Conservation (phyloP, 30 jellyfish, hydroid and myxozoan genomes). For the Aurelia coerulea region DNA sequence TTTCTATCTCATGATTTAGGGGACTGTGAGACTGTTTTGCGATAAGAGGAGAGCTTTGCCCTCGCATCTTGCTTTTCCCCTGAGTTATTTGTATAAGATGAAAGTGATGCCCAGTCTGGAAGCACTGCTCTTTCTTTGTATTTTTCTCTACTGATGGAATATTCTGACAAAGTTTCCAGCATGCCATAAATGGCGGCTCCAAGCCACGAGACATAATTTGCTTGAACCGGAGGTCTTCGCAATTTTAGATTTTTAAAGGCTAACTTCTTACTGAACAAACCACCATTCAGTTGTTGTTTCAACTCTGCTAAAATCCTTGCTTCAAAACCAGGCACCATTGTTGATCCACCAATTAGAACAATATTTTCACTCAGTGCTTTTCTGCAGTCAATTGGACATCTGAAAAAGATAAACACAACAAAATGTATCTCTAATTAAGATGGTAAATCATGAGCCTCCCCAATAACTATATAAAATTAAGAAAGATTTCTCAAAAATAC, state of each 20-base stretch:
- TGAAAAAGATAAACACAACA: not conserved
- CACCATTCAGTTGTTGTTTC: constrained; percentile 58
- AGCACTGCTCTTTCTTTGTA: constrained; percentile 62
- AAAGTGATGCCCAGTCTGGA: constrained; percentile 96
- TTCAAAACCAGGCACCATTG: constrained; percentile 92
- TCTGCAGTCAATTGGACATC: constrained; percentile 98
- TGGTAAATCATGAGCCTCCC: too few relatives aligned
- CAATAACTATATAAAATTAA: too few relatives aligned
- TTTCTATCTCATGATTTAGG: not conserved
- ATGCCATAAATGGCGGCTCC: constrained; percentile 98
- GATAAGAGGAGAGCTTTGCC: constrained; percentile 74
- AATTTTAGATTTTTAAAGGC: constrained; percentile 68
- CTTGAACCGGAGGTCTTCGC: constrained; percentile 84
- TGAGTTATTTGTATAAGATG: constrained; percentile 32
- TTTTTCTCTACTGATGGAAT: constrained; percentile 82
- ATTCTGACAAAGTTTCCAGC: constrained; percentile 84
- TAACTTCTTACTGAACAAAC: constrained; percentile 58
- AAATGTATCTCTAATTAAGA: too few relatives aligned
- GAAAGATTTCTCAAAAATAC: too few relatives aligned
- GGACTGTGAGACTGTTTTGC: constrained; percentile 68
- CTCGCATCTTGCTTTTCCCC: constrained; percentile 58
- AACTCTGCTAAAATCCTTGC: constrained; percentile 81
- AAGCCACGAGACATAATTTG: constrained; percentile 89
- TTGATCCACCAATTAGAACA: constrained; percentile 89
- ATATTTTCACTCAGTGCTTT: constrained; percentile 79